A percentile compares a stretch with the other conserved stretches of the same genome.
phyloP scores from a whole-genome alignment of 2,888 invertebrate genomes.

The Portevinia maculata region DNA sequence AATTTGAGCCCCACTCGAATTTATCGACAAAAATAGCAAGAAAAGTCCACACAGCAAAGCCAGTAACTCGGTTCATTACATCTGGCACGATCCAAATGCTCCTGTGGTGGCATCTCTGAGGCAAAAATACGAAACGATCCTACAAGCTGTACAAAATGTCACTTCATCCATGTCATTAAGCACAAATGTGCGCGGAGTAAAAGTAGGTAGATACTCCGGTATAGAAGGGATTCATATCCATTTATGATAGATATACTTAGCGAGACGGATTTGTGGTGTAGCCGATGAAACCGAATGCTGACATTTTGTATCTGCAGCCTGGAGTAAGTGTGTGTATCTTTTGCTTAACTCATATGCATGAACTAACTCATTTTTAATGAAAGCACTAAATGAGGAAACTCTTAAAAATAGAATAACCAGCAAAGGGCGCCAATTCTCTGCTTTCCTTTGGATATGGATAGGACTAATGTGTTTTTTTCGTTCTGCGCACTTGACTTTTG shows the following conservation, averaged over 20 bases:
- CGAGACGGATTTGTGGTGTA: conserved; percentile 65
- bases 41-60: conserved; percentile 31
- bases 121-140: background rate
- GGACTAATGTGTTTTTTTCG: background rate
- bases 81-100: conserved; percentile 72
- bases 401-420: conserved; percentile 37
- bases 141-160: conserved; percentile 58
- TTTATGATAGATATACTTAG: conserved; percentile 41
- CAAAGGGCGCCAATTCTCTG: conserved; percentile 25
- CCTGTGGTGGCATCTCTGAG: conserved; percentile 48
- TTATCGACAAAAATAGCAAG: conserved; percentile 15
- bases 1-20: conserved; percentile 65
- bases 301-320: conserved; percentile 21
- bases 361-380: conserved; percentile 56
- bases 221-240: conserved; percentile 33
- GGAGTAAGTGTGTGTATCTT: conserved; percentile 12
- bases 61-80: conserved; percentile 65
- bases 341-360: conserved; percentile 51
- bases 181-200: conserved; percentile 38
- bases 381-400: conserved; percentile 12
- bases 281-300: conserved; percentile 57
- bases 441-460: conserved; percentile 15
- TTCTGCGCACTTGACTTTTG: conserved; percentile 45
- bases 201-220: conserved; percentile 13
- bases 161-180: conserved; percentile 72